A percentile compares a stretch with the other conserved stretches of the same genome.
phyloP scores from a whole-genome alignment of 2,113 vertebrate species.

The Leucoraja erinaceus region DNA sequence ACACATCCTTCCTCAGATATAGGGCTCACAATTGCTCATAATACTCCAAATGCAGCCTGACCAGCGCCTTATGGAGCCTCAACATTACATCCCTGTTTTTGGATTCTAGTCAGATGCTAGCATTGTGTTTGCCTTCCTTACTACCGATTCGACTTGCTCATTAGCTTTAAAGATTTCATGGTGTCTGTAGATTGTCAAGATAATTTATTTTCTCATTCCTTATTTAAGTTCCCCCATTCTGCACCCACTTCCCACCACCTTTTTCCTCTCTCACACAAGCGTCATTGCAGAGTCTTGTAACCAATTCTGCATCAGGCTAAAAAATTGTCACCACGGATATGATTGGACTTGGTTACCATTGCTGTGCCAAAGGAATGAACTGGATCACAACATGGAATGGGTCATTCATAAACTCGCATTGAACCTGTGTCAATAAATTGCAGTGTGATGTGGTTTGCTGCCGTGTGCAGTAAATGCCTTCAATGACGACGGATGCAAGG shows the following conservation, averaged over 20 bases:
- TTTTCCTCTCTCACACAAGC: background rate
- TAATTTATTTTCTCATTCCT: background rate
- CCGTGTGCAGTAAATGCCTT: background rate
- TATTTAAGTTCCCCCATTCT: background rate
- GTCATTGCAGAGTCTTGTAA: background rate
- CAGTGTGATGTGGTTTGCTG: background rate
- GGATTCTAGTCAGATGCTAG: no score
- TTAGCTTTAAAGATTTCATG: background rate
- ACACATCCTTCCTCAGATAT: no score
- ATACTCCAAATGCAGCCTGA: no score
- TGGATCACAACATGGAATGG: background rate
- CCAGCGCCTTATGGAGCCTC: no score
- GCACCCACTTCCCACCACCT: background rate
- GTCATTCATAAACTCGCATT: background rate
- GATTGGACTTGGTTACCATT: background rate
- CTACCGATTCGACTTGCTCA: background rate
- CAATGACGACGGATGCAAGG: background rate
- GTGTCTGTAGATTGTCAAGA: background rate
- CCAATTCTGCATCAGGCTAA: background rate
- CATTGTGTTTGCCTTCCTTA: no score
- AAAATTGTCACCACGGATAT: background rate
- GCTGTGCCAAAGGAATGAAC: background rate
- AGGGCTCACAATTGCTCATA: no score
- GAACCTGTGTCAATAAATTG: background rate
- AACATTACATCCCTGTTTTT: no score